phyloP scores from a whole-genome alignment of 2,888 invertebrate genomes.

The Drymonia ruficornis region DNA sequence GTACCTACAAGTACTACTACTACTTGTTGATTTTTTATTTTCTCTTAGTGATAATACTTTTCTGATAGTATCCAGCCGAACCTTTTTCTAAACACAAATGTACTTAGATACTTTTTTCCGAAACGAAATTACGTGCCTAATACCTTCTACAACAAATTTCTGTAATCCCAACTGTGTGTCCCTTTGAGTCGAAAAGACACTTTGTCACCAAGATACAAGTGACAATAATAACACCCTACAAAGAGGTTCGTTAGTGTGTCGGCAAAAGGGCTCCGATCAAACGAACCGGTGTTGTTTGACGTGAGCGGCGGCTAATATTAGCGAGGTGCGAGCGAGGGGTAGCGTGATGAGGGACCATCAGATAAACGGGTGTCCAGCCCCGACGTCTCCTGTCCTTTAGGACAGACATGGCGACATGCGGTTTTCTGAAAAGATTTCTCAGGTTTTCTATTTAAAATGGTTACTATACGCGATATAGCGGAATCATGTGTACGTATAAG shows the following conservation, averaged over 20 bases:
- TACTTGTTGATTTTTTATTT: no score
- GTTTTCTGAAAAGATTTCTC: background rate
- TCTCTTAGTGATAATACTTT: no score
- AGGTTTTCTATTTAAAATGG: no score
- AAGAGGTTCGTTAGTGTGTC: conserved; percentile 22
- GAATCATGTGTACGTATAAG: no score
- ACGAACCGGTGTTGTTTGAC: conserved; percentile 27
- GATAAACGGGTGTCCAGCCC: conserved; percentile 44
- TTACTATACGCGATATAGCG: no score
- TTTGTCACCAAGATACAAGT: conserved; percentile 12
- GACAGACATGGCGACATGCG: background rate
- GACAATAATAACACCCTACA: conserved; percentile 15
- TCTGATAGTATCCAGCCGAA: no score
- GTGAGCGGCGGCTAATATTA: conserved; percentile 26
- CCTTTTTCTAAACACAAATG: no score
- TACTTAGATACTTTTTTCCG: no score
- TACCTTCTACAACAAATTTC: no score
- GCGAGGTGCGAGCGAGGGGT: conserved; percentile 26
- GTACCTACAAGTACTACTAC: no score
- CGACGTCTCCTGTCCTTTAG: conserved; percentile 17
- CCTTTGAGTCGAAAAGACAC: background rate
- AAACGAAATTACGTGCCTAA: no score
- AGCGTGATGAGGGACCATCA: conserved; percentile 43
- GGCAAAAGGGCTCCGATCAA: conserved; percentile 20
- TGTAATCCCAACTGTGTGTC: no score